phyloP scores from a whole-genome alignment of 1,140 invertebrate species.

The Trachelipus rathkii region DNA sequence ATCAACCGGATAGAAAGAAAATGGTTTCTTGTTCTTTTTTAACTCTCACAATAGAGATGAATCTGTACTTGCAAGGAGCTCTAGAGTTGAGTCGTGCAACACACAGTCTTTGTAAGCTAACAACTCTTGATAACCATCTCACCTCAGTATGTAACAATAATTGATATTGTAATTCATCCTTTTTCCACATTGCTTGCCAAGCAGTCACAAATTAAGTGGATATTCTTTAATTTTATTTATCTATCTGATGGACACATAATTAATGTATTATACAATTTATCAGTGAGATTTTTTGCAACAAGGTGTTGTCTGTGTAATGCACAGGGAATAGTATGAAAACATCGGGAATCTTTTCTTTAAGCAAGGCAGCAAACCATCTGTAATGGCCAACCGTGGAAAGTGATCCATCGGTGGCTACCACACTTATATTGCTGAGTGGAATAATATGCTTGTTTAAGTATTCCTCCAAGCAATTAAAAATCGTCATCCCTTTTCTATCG shows the following conservation, averaged over 20 bases:
- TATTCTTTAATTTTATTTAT: slow-evolving; percentile 26
- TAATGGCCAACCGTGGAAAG: too few relatives aligned
- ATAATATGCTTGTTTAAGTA: too few relatives aligned
- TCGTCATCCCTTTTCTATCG: too few relatives aligned
- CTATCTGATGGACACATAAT: too few relatives aligned
- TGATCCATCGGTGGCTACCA: too few relatives aligned
- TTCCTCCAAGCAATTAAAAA: too few relatives aligned
- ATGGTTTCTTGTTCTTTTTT: slow-evolving; percentile 24
- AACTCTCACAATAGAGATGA: slow-evolving; percentile 29
- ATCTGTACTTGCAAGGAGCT: slow-evolving; percentile 29
- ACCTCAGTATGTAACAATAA: slow-evolving; percentile 17
- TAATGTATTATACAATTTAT: slow-evolving; percentile 23
- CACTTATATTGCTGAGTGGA: too few relatives aligned
- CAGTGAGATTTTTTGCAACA: slow-evolving; percentile 29
- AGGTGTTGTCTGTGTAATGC: slow-evolving; percentile 36
- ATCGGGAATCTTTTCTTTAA: too few relatives aligned
- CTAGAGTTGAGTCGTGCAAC: slow-evolving; percentile 23
- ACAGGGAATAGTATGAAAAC: slow-evolving; percentile 28
- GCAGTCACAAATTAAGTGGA: slow-evolving; percentile 16
- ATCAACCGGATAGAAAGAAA: slow-evolving; percentile 30
- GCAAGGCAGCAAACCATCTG: too few relatives aligned
- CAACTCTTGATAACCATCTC: slow-evolving; percentile 28
- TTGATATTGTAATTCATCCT: slow-evolving; percentile 17
- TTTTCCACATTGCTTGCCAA: slow-evolving; percentile 19
- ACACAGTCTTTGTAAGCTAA: slow-evolving; percentile 32